These are phyloP conservation scores for Eledona agricola DNA, from an alignment of 2,888 invertebrate genomes.

Conservation along the genomic window DNA sequence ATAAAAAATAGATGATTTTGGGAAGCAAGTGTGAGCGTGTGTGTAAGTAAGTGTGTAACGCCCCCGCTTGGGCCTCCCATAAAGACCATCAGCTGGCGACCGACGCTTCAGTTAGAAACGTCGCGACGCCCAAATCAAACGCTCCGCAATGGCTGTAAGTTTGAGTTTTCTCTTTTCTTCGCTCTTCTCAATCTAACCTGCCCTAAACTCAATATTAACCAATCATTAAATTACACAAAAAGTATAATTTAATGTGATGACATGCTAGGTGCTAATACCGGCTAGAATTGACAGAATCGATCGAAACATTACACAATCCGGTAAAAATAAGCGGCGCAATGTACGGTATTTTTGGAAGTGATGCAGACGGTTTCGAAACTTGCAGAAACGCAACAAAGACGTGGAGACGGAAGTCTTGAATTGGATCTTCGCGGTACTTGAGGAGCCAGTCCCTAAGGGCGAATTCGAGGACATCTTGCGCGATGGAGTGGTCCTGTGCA, in stretches of 20 bases:
- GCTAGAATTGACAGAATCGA: slow-evolving; percentile 3
- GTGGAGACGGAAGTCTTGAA: slow-evolving; percentile 88
- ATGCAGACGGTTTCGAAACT: slow-evolving; percentile 37
- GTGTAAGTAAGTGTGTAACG: slow-evolving; percentile 44
- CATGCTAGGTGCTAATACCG: slow-evolving; percentile 23
- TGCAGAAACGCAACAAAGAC: slow-evolving; percentile 80
- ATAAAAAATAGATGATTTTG: slow-evolving; percentile 45
- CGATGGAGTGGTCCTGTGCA: slow-evolving; percentile 91
- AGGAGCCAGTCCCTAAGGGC: slow-evolving; percentile 83
- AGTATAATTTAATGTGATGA: too few species aligned
- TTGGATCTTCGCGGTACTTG: slow-evolving; percentile 89
- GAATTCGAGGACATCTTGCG: slow-evolving; percentile 90
- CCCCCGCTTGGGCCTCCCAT: slow-evolving; percentile 56
- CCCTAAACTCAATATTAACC: too few species aligned
- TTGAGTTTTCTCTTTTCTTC: too few species aligned
- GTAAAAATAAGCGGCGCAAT: slow-evolving; percentile 41
- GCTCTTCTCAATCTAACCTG: too few species aligned
- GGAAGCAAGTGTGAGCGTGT: slow-evolving; percentile 46
- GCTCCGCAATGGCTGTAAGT: slow-evolving; percentile 57
- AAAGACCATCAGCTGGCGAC: slow-evolving; percentile 55
- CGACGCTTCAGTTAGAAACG: slow-evolving; percentile 64
- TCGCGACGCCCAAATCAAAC: slow-evolving; percentile 62
- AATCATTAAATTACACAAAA: too few species aligned
- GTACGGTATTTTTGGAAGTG: slow-evolving; percentile 53
- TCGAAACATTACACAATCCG: slow-evolving; percentile 27